Evolutionary conservation across 2,888 invertebrate genomes (phyloP), one percentile per base, ranked within the genome.

Genomic region (Dorcus hopei): DNA sequence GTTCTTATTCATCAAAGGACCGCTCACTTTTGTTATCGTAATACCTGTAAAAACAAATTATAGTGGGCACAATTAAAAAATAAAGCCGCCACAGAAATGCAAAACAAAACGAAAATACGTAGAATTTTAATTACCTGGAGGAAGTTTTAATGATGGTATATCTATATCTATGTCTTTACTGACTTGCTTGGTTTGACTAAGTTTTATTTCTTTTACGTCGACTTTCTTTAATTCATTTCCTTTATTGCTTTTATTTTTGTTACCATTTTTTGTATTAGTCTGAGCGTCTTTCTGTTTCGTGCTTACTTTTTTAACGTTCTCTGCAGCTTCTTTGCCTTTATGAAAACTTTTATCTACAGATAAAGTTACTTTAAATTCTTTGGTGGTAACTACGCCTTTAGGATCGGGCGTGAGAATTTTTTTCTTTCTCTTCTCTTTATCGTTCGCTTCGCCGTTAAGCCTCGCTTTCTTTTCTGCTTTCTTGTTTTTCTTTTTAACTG

Each of bases 21-120:
- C 77, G 64, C 79, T 79, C 19, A 81, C 79, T 74, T 81, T 81
- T 4, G 81, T 81, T 59, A 81, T 81, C 14, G 81, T 79, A 49
- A 79, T 79, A 45, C 76, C 72, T 70, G 58, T 16, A 65, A 63
- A 11, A 45, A 38, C 9, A 53, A 47, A 41, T 23, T 50, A n/a
- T 26, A 23, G 38, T 19, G 43, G 7, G 38, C 14, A 11, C 6
- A 8, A 8, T 19, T 38, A 11, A 8, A 33, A 19, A 4, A 49
- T 7, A 49, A 33, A 6, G 26, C 5, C 3, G 5, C 26, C 26
- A 26, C 26, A 5, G 26, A 33, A 33, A 33, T 5, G 26, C 26
- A 33, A 33, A 33, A 33, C 7, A 33, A 33, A 33, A 19, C 19
- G 19, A 33, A 33, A 19, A 19, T 19, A 33, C 26, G 3, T 3